Evolutionary conservation across 2,888 invertebrate species (phyloP), one percentile per base, ranked within the genome.

Genomic region (Tolmerus cingulatus): DNA sequence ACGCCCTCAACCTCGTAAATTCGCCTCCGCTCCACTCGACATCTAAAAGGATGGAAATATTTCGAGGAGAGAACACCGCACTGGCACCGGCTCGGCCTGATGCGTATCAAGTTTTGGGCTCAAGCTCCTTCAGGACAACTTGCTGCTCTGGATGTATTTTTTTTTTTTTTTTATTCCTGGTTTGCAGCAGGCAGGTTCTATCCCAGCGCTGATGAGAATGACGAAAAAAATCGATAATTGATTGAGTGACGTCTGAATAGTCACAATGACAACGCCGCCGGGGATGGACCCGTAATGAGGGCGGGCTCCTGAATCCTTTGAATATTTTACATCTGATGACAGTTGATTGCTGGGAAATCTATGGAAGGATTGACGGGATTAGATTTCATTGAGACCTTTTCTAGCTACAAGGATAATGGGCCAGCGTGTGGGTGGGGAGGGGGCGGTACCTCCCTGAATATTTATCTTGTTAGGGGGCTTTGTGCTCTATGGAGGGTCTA

Each of bases 241-340:
- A 87, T 88, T 88, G 87, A 88, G 78, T 87, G 88, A 86, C 88
- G 87, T 88, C 86, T 86, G 87, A 87, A 87, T 87, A 84, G 85
- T 74, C 40, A 51, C 85, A 85, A 30, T 74, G 85, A 74, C 46
- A 85, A 46, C 74, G 57, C 34, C 57, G 46, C 85, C 74, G 85
- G 85, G 85, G 46, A 43, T 16, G 74, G n/a, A 30, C 74, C 85
- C 30, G 74, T 85, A 85, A 85, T 85, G 46, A 85, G 85, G 85
- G 46, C 74, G 85, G 74, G 85, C 46, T 74, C 23, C 46, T 74
- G 74, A 74, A 84, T 85, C 43, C 74, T 74, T 74, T 85, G 74
- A 85, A 85, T 74, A 85, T 85, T 74, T 74, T 74, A 85, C 74
- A n/a, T 46, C 46, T 74, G 46, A 85, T 85, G 85, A 85, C 85